Evolutionary conservation across 1,140 invertebrate genomes (phyloP), one percentile per base, ranked within the genome.

Genomic region (Drosophila nigrodunni): DNA sequence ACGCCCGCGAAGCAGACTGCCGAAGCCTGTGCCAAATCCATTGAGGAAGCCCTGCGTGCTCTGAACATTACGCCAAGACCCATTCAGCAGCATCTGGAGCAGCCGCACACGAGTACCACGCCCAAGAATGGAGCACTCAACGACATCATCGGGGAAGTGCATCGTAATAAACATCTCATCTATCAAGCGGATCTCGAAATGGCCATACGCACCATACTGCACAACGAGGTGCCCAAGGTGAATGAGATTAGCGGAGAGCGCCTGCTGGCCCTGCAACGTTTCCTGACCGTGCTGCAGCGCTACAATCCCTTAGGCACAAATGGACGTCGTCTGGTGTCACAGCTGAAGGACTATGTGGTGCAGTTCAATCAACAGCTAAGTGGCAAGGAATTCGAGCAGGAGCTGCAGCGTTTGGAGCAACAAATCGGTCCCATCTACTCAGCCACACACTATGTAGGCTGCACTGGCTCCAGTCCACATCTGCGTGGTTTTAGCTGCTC

Each of bases 401-500:
- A 91, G 11, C 34, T 92, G 11, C 74, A 74, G 6, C 59, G 74
- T 0, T 21, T 91, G 7, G 89, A 91, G 37, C n/a, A 11, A 0
- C 41, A 83, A 7, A 30, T 76, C 3, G 52, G 35, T 3, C 77
- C 79, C 3, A 66, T 92, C 9, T 92, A 81, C 62, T 90, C 91
- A 0, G 69, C 82, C 8, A 81, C 47, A 7, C 75, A 82, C n/a
- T 92, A 62, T 65, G 93, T 97, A 54, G 96, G 95, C 9, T 99
- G 99, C 92, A 94, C 94, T 80, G 80, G 75, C 7, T 91, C 88
- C 5, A 92, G 94, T 47, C 92, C 95, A 1, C 93, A 94, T 39
- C 94, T 94, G 54, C 94, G 98, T 52, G 98, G 98, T n/a, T 99
- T 98, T 92, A 97, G 98, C 0, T 99, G 99, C 93, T 96, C 97